Evolutionary conservation across 2,113 vertebrate species (phyloP).

Genomic region (Lichenostomus cassidix): DNA sequence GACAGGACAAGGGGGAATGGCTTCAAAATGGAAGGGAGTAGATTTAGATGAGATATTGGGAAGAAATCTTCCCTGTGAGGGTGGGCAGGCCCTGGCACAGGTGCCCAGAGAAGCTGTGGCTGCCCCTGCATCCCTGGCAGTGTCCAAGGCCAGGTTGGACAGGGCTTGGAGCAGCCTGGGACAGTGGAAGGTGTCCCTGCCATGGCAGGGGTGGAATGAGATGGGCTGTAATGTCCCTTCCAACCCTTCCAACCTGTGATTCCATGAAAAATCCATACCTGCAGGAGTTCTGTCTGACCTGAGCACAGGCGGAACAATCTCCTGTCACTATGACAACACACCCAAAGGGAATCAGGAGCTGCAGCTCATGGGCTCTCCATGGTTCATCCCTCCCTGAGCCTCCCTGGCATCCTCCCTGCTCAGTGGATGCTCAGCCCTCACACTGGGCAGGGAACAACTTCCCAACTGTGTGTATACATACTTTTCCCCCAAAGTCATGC

Average conservation of each 20-base stretch:
- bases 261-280: background rate
- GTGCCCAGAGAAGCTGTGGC: background rate
- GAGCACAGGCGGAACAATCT: background rate
- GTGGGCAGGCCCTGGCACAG: background rate
- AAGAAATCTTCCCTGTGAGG: fast-evolving
- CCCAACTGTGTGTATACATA: background rate
- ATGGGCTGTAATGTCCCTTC: background rate
- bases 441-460: background rate
- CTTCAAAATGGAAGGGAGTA: fast-evolving
- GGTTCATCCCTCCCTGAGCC: background rate
- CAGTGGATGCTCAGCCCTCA: background rate
- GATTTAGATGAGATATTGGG: fast-evolving
- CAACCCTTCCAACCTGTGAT: background rate
- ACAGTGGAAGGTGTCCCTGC: background rate
- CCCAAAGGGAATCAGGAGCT: background rate
- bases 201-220: fast-evolving
- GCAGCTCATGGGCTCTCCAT: background rate
- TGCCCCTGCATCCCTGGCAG: background rate
- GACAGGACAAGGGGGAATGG: background rate
- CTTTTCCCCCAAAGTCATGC: background rate
- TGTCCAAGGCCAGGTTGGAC: background rate
- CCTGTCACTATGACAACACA: background rate
- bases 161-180: background rate
- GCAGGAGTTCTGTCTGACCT: background rate
- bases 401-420: background rate